A percentile compares a stretch with the other conserved stretches of the same genome.
Evolutionary conservation across 2,113 vertebrate species (phyloP).

Genomic region (Pseudorectes ferrugineus): DNA sequence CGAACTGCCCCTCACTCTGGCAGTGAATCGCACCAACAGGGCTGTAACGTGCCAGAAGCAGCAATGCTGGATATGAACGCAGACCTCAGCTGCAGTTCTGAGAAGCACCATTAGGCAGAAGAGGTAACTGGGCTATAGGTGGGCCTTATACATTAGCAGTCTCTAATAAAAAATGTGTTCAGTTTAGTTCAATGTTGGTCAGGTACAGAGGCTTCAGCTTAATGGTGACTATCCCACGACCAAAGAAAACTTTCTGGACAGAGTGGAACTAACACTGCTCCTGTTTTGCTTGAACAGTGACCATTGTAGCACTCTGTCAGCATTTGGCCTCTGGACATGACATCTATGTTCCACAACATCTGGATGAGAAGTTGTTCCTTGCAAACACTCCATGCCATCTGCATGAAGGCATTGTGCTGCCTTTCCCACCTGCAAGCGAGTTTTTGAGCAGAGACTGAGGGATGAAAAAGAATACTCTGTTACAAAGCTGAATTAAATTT

Average conservation of each 20-base stretch:
- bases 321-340: not conserved
- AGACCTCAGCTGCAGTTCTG: not conserved
- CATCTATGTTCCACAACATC: not conserved
- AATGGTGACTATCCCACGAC: not conserved
- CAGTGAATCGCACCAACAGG: not conserved
- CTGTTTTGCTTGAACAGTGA: not conserved
- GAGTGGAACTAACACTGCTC: not conserved
- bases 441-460: not conserved
- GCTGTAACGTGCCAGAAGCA: fast-evolving
- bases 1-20: not conserved
- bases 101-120: not conserved
- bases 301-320: not conserved
- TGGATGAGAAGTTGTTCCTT: not conserved
- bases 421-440: not conserved
- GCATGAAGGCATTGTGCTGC: not conserved
- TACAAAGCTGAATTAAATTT: not conserved
- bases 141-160: not conserved
- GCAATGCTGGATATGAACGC: not conserved
- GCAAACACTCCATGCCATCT: not conserved
- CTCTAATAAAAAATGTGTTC: not conserved
- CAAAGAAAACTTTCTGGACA: not conserved
- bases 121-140: not conserved
- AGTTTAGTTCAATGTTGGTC: not conserved
- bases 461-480: not conserved
- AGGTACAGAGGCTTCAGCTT: not conserved